Percentiles rank a stretch among this genome's conserved stretches.
phyloP scores from a whole-genome alignment of 2,888 invertebrate genomes.

The Leptinotarsa juncta region DNA sequence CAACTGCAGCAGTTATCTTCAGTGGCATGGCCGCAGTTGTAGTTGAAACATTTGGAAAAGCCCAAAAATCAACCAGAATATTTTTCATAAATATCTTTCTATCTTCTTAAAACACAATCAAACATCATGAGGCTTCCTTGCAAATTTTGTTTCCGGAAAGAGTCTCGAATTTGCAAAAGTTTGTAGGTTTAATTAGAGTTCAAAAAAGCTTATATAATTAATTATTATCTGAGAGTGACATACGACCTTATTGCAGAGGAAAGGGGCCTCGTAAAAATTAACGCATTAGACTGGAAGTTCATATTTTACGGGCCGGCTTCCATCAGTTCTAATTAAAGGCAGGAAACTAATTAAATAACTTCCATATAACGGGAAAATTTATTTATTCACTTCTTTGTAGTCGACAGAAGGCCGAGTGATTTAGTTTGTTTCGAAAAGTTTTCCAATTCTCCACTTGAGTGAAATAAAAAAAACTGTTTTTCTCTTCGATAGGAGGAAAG shows the following conservation, averaged over 20 bases:
- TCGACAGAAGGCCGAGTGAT: conserved; percentile 30
- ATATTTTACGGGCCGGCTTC: conserved; percentile 34
- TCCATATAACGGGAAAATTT: conserved; percentile 32
- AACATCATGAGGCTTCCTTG: not conserved
- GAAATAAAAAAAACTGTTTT: not conserved
- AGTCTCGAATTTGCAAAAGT: not conserved
- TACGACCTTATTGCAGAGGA: conserved; percentile 34
- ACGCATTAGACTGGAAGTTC: conserved; percentile 20
- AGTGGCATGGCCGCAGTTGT: no score
- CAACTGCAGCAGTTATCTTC: no score
- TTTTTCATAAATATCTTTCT: not conserved
- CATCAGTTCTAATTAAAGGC: conserved; percentile 33
- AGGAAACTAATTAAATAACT: conserved; percentile 38
- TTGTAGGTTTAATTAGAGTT: conserved; percentile 23
- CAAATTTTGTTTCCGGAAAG: not conserved
- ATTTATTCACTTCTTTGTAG: conserved; percentile 33
- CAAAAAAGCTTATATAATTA: conserved; percentile 21
- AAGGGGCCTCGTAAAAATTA: conserved; percentile 33
- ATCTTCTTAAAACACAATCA: not conserved
- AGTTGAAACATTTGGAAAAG: no score
- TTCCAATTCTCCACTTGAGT: conserved; percentile 15
- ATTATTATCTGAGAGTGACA: conserved; percentile 34
- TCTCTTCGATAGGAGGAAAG: not conserved
- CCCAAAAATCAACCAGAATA: no score
- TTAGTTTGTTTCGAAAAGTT: conserved; percentile 20